A percentile compares a stretch with the other conserved stretches of the same genome.
Conservation (phyloP, 2,797 vertebrate genomes). For the Anomalospiza imberbis region DNA sequence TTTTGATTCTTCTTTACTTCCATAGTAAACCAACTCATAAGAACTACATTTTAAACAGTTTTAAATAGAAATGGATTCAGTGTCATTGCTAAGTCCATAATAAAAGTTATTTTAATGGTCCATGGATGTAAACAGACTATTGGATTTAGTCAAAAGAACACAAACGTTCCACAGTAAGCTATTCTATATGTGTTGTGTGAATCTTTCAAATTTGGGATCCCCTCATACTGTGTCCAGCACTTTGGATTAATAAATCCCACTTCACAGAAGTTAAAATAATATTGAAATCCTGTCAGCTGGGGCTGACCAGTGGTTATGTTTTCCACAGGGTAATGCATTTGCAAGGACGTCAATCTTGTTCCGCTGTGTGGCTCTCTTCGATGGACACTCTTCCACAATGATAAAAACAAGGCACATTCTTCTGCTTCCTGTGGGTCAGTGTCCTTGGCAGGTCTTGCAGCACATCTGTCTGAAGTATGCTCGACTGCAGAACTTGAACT, state of each 20-base stretch:
- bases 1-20: constrained; percentile 73
- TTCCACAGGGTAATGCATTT: constrained; percentile 86
- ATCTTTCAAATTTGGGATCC: constrained; percentile 78
- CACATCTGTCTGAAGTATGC: constrained; percentile 99
- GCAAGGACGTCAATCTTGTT: constrained; percentile 74
- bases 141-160: constrained; percentile 78
- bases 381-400: constrained; percentile 70
- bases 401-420: constrained; percentile 68
- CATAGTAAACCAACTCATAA: constrained; percentile 76
- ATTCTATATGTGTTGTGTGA: constrained; percentile 71
- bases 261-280: constrained; percentile 99
- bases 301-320: constrained; percentile 96
- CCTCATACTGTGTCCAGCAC: constrained; percentile 94
- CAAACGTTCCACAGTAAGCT: constrained; percentile 76
- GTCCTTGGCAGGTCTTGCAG: constrained; percentile 99
- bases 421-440: constrained; percentile 81
- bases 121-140: constrained; percentile 83
- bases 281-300: constrained; percentile 86
- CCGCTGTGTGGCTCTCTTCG: constrained; percentile 68
- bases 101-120: constrained; percentile 82
- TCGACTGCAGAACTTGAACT: constrained; percentile 99
- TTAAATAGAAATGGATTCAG: constrained; percentile 85
- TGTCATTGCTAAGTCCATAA: constrained; percentile 84
- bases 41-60: constrained; percentile 79
- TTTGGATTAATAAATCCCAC: constrained; percentile 92